phyloP scores from a whole-genome alignment of 2,888 invertebrate species.

The Napeogenes inachia region DNA sequence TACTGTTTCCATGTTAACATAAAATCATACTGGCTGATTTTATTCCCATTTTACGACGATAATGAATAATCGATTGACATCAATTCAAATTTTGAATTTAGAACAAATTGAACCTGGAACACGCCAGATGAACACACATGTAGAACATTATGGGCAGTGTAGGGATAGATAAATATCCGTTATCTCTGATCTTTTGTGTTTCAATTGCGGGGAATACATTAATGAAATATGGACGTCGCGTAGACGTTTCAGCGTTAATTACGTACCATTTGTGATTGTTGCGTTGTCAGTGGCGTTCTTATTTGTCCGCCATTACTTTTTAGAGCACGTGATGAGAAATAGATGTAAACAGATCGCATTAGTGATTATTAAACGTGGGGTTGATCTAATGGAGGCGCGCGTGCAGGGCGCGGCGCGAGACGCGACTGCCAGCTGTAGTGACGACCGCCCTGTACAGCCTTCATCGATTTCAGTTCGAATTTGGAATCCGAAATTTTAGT shows the following conservation, averaged over 20 bases:
- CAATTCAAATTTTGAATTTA: conserved; percentile 18
- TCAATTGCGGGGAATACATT: conserved; percentile 3
- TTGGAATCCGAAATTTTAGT: background rate
- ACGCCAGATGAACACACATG: conserved; percentile 3
- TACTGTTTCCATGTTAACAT: conserved; percentile 21
- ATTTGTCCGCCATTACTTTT: conserved; percentile 38
- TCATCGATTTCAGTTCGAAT: conserved; percentile 33
- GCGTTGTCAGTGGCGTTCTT: conserved; percentile 27
- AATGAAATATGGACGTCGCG: conserved; percentile 13
- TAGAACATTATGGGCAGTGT: conserved; percentile 6
- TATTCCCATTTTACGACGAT: conserved; percentile 16
- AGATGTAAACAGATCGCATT: conserved; percentile 51
- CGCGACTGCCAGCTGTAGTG: conserved; percentile 48
- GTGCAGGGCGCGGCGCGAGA: conserved; percentile 51
- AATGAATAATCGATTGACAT: conserved; percentile 16
- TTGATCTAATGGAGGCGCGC: conserved; percentile 43
- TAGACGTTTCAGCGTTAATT: conserved; percentile 11
- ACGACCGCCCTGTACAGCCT: conserved; percentile 35
- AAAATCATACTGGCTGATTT: conserved; percentile 18
- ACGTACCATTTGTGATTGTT: conserved; percentile 33
- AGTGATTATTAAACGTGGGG: conserved; percentile 36
- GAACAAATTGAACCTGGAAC: conserved; percentile 4
- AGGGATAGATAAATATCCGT: conserved; percentile 8
- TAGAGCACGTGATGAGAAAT: conserved; percentile 43
- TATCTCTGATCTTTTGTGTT: conserved; percentile 7